Base-by-base conservation (phyloP, 2,888 invertebrate genomes). In the Lochmaea capreae region DNA sequence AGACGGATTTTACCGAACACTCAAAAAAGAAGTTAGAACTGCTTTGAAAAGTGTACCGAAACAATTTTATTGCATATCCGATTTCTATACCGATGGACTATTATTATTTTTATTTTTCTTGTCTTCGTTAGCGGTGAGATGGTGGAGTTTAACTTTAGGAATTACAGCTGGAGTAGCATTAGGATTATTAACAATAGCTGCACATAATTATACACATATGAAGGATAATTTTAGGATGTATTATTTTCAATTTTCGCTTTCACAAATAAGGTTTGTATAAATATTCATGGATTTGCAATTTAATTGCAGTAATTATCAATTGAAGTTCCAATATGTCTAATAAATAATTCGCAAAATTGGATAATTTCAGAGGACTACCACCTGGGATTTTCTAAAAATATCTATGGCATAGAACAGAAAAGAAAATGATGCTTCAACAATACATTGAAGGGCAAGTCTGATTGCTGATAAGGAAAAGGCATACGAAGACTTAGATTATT, bases 191-290 rank as follows among this genome's bases (percentile, higher is more conserved):
- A 78, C 89, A 0, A 89, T 92, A 10, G 89, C 89, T 3, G 90
- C 92, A 0, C 95, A 95, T 84, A 95, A 95, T 84, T 95, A 92
- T 82, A 92, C 94, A 80, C 95, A 95, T 83, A 90, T 91, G 80
- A 90, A 88, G 72, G 92, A 94, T 73, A 94, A 92, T 84, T 94
- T 93, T 90, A 90, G 94, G 71, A 94, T 94, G 93, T 93, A 92
- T 82, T 90, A 93, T 74, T 93, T 94, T 81, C 93, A 95, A 82
- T 86, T 95, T 73, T 89, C 90, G 22, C 83, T 92, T 79, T 88
- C 93, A 91, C 66, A 89, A 89, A 92, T 92, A 84, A 83, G 83
- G 71, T 71, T 71, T n/a, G 71, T 70, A 54, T 22, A 22, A 22
- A 22, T 22, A 22, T 22, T 22, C 22, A 22, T 22, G 22, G 22